Evolutionary conservation across 92 coral and sea anemone genomes (phyloP).

Genomic region (Actinostola sp.): DNA sequence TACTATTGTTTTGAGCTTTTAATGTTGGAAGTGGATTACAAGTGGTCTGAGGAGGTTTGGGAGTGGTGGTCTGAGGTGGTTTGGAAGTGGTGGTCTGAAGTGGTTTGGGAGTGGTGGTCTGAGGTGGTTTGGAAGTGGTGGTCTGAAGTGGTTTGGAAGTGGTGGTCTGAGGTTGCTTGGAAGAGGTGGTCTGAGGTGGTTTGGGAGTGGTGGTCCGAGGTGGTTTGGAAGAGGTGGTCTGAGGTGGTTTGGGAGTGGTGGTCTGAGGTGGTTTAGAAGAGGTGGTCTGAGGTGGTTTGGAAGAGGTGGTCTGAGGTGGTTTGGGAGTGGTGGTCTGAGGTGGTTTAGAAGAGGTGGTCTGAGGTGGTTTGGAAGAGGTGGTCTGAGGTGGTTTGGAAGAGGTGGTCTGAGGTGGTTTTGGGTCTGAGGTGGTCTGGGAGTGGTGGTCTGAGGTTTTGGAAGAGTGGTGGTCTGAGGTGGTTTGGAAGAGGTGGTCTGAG

Average conservation of each 20-base stretch:
- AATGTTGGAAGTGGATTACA: background rate
- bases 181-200: background rate
- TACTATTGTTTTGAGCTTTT: background rate
- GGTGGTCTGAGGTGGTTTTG: slow-evolving; percentile 4
- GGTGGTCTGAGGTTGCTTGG: slow-evolving; percentile 15
- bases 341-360: background rate
- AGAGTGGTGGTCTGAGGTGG: slow-evolving; percentile 1
- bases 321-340: slow-evolving; percentile 11
- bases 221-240: background rate
- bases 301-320: background rate
- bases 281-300: background rate
- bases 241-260: slow-evolving; percentile 5
- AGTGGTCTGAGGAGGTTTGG: background rate
- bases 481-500: background rate
- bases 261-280: background rate
- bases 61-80: background rate
- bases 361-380: background rate
- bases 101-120: background rate
- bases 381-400: background rate
- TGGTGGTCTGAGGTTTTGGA: background rate
- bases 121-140: background rate
- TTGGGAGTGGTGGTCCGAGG: background rate
- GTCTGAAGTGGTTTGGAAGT: background rate
- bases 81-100: background rate
- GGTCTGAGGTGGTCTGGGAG: background rate